phyloP scores from a whole-genome alignment of 2,888 invertebrate genomes.

The Thyatira batis region DNA sequence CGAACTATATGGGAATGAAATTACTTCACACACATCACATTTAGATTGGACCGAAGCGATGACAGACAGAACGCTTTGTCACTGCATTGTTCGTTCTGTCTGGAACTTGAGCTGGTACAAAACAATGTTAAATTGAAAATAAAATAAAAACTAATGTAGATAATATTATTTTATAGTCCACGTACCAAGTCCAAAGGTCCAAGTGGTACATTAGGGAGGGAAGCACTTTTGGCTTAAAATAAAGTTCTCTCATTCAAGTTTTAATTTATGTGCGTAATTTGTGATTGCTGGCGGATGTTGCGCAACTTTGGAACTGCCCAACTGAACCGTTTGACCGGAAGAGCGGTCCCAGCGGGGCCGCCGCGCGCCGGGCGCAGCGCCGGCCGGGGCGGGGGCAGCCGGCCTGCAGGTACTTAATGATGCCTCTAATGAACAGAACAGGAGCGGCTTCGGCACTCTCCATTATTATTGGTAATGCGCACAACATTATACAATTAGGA shows the following conservation, averaged over 20 bases:
- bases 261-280: slow-evolving; percentile 18
- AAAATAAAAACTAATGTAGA: neutral
- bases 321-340: slow-evolving; percentile 66
- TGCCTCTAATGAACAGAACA: slow-evolving; percentile 54
- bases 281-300: slow-evolving; percentile 66
- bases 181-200: too few species aligned
- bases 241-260: slow-evolving; percentile 1
- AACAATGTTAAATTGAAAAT: neutral
- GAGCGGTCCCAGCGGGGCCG: slow-evolving; percentile 42
- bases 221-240: too few species aligned
- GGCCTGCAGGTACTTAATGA: slow-evolving; percentile 42
- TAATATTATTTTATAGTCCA: neutral
- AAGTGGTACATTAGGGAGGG: neutral
- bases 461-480: slow-evolving; percentile 49
- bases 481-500: slow-evolving; percentile 43
- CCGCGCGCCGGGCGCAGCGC: too few species aligned
- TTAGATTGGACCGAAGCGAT: slow-evolving; percentile 38
- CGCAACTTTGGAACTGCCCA: slow-evolving; percentile 58
- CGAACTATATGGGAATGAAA: slow-evolving; percentile 59
- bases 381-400: slow-evolving; percentile 33
- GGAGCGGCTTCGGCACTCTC: slow-evolving; percentile 25
- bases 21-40: slow-evolving; percentile 55
- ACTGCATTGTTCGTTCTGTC: slow-evolving; percentile 39
- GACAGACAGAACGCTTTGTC: slow-evolving; percentile 62
- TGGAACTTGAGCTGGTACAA: too few species aligned